Evolutionary conservation across 1,140 invertebrate species (phyloP).

Genomic region (Camponotus vicinus): DNA sequence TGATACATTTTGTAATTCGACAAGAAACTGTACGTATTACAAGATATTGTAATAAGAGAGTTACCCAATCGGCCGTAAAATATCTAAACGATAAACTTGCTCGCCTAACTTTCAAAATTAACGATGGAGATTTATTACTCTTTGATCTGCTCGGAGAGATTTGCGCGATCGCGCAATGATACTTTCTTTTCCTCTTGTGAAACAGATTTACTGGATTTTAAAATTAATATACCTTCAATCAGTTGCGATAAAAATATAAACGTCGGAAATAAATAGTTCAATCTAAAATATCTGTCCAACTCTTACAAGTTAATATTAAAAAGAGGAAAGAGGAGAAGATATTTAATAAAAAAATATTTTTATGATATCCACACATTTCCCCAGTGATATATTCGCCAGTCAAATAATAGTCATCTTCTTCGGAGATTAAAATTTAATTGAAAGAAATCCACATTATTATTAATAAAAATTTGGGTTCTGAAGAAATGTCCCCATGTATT

Average conservation of each 20-base stretch:
- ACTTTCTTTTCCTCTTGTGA: not conserved
- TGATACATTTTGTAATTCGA: constrained; percentile 34
- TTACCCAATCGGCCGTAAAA: constrained; percentile 32
- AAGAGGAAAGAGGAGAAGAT: not conserved
- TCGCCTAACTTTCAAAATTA: constrained; percentile 42
- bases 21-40: constrained; percentile 2
- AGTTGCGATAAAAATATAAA: constrained; percentile 3
- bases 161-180: not conserved
- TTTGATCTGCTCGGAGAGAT: not conserved
- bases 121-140: not conserved
- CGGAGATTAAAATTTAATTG: too few species aligned
- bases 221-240: not conserved
- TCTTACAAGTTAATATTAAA: not conserved
- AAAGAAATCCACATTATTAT: not conserved
- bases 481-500: not conserved
- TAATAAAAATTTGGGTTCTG: not conserved
- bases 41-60: constrained; percentile 22
- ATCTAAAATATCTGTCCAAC: not conserved
- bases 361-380: not conserved
- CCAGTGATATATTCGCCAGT: not conserved
- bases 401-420: not conserved
- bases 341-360: not conserved
- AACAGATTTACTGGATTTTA: not conserved
- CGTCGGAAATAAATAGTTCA: not conserved
- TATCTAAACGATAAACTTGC: not conserved